These are phyloP conservation scores for Gallinago paraguaiae DNA, from an alignment of 2,113 vertebrate genomes.

Conservation along the genomic window DNA sequence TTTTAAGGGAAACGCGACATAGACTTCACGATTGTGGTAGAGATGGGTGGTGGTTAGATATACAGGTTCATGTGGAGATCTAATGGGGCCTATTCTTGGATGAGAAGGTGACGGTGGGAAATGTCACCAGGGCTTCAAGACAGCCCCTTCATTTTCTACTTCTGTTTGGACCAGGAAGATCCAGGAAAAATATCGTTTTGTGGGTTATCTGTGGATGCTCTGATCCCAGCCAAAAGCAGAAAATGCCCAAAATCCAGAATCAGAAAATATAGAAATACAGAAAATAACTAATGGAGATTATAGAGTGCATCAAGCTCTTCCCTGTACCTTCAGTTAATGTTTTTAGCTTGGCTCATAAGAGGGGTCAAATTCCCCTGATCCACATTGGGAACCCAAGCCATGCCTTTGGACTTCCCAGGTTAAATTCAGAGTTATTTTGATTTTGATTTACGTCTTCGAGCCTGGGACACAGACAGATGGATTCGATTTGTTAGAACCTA, in stretches of 20 bases:
- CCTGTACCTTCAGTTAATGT: neutral
- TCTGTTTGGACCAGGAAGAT: neutral
- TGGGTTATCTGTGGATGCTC: neutral
- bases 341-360: neutral
- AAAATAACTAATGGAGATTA: neutral
- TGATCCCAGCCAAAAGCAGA: neutral
- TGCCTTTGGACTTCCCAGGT: neutral
- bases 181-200: neutral
- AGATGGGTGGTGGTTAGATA: neutral
- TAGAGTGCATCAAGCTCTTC: neutral
- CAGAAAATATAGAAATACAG: neutral
- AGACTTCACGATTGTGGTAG: accelerated
- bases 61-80: neutral
- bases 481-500: neutral
- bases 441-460: neutral
- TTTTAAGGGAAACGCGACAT: accelerated
- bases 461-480: neutral
- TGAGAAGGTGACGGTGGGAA: neutral
- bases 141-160: neutral
- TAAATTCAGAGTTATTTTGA: neutral
- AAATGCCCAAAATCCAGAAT: neutral
- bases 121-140: neutral
- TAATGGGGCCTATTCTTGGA: too few relatives aligned
- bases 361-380: neutral
- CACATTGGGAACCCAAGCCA: neutral